Percentiles rank a stretch among this genome's conserved stretches.
Conservation (phyloP, 2,888 invertebrate species). For the Drosophila mulleri region DNA sequence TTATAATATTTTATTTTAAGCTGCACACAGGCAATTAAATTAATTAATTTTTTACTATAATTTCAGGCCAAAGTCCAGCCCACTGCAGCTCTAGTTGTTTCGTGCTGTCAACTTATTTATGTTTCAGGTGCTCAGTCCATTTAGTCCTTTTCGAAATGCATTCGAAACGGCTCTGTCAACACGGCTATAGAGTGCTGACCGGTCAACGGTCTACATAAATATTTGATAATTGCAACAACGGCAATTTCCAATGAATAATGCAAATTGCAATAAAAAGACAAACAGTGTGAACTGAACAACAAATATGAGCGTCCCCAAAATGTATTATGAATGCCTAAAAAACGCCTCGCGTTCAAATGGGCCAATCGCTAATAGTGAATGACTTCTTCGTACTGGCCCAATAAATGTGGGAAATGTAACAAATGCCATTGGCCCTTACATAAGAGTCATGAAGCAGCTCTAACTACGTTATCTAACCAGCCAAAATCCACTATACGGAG, state of each 20-base stretch:
- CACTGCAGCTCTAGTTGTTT: not conserved
- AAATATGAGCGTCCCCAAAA: not conserved
- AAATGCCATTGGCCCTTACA: conserved; percentile 23
- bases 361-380: conserved; percentile 49
- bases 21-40: not conserved
- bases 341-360: conserved; percentile 20
- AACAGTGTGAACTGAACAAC: conserved; percentile 2
- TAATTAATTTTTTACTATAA: not conserved
- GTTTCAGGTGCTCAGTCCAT: not conserved
- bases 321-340: conserved; percentile 15
- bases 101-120: not conserved
- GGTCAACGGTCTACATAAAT: conserved; percentile 32
- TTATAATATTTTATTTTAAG: not conserved
- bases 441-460: not conserved
- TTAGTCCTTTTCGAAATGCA: not conserved
- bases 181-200: conserved; percentile 4
- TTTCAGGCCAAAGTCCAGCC: not conserved
- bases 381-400: not conserved
- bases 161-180: conserved; percentile 2
- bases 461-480: not conserved
- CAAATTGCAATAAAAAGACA: conserved; percentile 15
- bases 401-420: conserved; percentile 50
- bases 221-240: conserved; percentile 38
- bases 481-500: not conserved
- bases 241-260: conserved; percentile 44